phyloP scores from a whole-genome alignment of 2,888 invertebrate species.

The Hypsopygia costalis region DNA sequence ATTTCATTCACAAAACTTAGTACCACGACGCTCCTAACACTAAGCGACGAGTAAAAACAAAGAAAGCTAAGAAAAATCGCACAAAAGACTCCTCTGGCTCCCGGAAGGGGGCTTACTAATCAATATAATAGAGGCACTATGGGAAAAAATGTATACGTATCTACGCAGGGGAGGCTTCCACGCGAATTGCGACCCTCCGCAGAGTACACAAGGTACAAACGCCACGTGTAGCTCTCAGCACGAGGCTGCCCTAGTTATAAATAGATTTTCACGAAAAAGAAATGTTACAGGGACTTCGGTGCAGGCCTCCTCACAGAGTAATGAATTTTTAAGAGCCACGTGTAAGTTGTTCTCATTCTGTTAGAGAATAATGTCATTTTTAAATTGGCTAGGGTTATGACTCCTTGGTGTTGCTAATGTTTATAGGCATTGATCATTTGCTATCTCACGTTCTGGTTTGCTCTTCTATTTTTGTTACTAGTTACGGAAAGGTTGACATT shows the following conservation, averaged over 20 bases:
- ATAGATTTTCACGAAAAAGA: constrained; percentile 81
- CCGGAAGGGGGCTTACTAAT: constrained; percentile 75
- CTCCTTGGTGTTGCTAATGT: no score
- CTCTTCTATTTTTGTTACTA: no score
- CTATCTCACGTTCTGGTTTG: no score
- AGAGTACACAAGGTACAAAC: constrained; percentile 33
- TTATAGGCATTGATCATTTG: no score
- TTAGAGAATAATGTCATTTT: neutral
- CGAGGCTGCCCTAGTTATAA: constrained; percentile 78
- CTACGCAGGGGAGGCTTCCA: constrained; percentile 29
- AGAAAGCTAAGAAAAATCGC: constrained; percentile 57
- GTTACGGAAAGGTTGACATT: no score
- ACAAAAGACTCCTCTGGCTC: constrained; percentile 53
- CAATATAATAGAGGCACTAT: constrained; percentile 80
- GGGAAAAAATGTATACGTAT: constrained; percentile 70
- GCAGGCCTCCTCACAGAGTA: constrained; percentile 67
- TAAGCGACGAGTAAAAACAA: constrained; percentile 57
- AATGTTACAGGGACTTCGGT: constrained; percentile 79
- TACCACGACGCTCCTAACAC: constrained; percentile 21
- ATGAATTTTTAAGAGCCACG: constrained; percentile 29
- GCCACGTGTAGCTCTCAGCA: constrained; percentile 27
- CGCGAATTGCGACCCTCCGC: constrained; percentile 30
- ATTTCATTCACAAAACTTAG: constrained; percentile 25
- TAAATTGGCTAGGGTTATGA: no score
- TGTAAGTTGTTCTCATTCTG: constrained; percentile 1